Percentiles rank a stretch among this genome's conserved stretches.
Evolutionary conservation across 1,140 invertebrate genomes (phyloP).

Genomic region (Bombus vancouverensis): DNA sequence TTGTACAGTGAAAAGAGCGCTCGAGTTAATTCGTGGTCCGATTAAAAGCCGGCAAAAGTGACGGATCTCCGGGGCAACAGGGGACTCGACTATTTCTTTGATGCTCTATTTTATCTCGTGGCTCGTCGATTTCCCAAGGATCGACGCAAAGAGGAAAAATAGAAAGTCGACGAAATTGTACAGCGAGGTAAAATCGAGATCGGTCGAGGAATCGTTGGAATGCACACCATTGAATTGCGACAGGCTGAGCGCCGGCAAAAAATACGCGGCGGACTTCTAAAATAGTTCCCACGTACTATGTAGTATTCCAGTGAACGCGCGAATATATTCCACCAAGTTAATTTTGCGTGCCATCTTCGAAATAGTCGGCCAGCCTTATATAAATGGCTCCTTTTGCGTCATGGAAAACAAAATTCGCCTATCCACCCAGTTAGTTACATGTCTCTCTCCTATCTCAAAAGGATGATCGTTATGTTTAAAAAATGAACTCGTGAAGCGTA

Average conservation of each 20-base stretch:
- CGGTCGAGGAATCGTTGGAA: not conserved
- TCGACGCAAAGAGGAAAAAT: not conserved
- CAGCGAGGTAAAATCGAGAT: not conserved
- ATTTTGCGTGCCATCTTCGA: constrained; percentile 34
- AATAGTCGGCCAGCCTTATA: constrained; percentile 28
- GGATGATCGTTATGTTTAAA: not conserved
- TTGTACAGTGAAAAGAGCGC: not conserved
- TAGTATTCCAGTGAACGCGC: constrained; percentile 26
- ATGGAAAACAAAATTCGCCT: not conserved
- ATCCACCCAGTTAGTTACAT: not conserved
- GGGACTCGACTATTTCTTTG: not conserved
- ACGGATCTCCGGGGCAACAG: not conserved
- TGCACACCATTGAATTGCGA: not conserved
- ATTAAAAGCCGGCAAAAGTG: not conserved
- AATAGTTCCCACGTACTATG: constrained; percentile 28
- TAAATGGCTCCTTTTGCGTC: constrained; percentile 32
- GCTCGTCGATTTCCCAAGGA: not conserved
- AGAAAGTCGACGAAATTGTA: not conserved
- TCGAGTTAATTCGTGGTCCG: not conserved
- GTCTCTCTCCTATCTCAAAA: not conserved
- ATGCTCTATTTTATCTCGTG: not conserved
- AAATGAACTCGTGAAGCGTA: not conserved
- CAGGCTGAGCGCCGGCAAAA: not conserved
- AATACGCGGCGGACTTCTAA: constrained; percentile 9
- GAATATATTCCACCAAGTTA: constrained; percentile 25